Evolutionary conservation across 1,140 invertebrate genomes (phyloP).

Genomic region (Drosophila guanche): DNA sequence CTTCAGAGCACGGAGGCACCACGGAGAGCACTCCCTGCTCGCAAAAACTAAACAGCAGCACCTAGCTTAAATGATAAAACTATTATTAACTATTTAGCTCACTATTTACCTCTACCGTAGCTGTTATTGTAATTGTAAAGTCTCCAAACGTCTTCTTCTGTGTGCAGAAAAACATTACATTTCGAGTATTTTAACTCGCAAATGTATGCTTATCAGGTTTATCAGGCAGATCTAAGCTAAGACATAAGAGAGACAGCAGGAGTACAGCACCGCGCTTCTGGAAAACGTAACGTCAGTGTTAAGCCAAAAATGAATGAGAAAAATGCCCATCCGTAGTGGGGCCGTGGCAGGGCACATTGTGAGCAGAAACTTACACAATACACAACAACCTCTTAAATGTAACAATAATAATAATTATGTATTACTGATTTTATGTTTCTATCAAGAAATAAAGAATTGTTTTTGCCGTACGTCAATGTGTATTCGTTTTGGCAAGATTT

Average conservation of each 20-base stretch:
- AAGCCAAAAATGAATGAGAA: too few species aligned
- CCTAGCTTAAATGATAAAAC: conserved; percentile 29
- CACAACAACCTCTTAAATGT: conserved; percentile 13
- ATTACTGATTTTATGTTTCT: conserved; percentile 65
- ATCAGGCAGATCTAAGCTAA: conserved; percentile 28
- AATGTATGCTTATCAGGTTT: conserved; percentile 38
- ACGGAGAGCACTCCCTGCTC: conserved; percentile 24
- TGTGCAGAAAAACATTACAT: conserved; percentile 7
- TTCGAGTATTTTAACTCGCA: conserved; percentile 20
- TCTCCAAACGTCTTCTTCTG: conserved; percentile 32
- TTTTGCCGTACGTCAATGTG: conserved; percentile 25
- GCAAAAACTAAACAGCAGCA: conserved; percentile 22
- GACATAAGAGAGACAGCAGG: conserved; percentile 9
- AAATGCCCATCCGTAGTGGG: background rate
- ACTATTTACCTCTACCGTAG: conserved; percentile 40
- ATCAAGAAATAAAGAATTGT: conserved; percentile 51
- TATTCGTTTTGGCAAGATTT: background rate
- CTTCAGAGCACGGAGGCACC: conserved; percentile 11
- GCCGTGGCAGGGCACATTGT: conserved; percentile 8
- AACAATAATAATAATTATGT: conserved; percentile 34
- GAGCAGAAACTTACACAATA: conserved; percentile 3
- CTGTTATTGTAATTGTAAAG: conserved; percentile 54
- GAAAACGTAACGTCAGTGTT: conserved; percentile 34
- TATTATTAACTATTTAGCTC: conserved; percentile 48
- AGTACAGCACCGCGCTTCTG: conserved; percentile 50